Conservation (phyloP, 2,113 vertebrate genomes). For the Mastomys natalensis region DNA sequence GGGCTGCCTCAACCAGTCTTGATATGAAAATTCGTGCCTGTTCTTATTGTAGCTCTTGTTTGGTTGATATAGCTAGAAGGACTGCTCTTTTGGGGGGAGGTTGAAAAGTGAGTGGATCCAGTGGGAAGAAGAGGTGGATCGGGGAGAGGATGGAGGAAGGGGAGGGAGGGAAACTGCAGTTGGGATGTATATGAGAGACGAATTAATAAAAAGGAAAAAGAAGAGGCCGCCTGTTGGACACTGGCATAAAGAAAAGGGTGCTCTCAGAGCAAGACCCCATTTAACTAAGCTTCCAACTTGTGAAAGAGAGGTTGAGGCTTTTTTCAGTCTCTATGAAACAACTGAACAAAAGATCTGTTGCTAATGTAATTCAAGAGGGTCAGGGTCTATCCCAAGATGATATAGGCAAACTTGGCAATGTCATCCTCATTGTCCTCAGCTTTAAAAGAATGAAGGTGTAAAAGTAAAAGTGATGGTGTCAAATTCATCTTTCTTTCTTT, state of each 20-base stretch:
- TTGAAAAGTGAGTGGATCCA: background rate
- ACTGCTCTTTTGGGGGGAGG: background rate
- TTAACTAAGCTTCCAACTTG: background rate
- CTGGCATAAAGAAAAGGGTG: background rate
- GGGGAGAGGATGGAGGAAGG: background rate
- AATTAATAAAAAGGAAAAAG: background rate
- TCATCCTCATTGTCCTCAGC: background rate
- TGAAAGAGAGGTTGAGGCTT: background rate
- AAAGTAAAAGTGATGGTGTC: background rate
- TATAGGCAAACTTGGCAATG: background rate
- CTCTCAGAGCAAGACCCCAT: background rate
- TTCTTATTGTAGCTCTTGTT: background rate
- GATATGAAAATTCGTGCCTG: background rate
- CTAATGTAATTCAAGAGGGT: background rate
- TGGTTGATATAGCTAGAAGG: background rate
- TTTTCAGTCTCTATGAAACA: background rate
- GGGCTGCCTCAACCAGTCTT: background rate
- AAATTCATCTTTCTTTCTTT: too few species aligned
- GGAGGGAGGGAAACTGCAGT: background rate
- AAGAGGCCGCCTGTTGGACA: background rate
- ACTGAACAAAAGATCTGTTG: background rate
- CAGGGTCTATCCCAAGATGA: background rate
- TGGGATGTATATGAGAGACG: background rate
- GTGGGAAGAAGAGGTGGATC: background rate
- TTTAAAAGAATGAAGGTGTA: background rate